These are phyloP conservation scores for Brachypteracias leptosomus DNA, from an alignment of 2,113 vertebrate species.

Conservation along the genomic window DNA sequence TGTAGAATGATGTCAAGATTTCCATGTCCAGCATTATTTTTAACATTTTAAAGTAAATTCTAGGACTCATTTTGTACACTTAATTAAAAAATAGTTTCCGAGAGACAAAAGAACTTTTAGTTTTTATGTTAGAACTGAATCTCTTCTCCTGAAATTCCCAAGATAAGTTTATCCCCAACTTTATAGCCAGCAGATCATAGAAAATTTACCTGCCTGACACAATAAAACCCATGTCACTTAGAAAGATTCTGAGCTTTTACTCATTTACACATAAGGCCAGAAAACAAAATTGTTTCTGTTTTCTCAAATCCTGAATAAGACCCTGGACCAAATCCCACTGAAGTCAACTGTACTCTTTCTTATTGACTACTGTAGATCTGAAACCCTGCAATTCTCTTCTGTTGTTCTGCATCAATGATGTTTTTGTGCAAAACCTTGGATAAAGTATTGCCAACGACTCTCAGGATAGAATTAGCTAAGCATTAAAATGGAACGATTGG, in stretches of 20 bases:
- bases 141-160: background rate
- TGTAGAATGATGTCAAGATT: background rate
- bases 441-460: background rate
- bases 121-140: background rate
- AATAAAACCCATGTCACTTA: background rate
- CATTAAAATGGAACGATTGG: background rate
- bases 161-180: background rate
- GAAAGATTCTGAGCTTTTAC: slow-evolving; percentile 2
- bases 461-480: background rate
- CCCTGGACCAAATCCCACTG: background rate
- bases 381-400: background rate
- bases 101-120: background rate
- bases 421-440: background rate
- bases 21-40: background rate
- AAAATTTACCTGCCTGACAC: background rate
- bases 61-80: background rate
- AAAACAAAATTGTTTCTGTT: background rate
- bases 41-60: background rate
- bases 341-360: background rate
- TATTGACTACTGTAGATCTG: background rate
- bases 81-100: background rate
- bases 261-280: background rate
- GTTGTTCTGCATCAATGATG: background rate
- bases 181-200: background rate
- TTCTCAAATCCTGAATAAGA: slow-evolving; percentile 26